Conservation (phyloP, 1,140 invertebrate genomes). For the Rhagoletis zephyria region DNA sequence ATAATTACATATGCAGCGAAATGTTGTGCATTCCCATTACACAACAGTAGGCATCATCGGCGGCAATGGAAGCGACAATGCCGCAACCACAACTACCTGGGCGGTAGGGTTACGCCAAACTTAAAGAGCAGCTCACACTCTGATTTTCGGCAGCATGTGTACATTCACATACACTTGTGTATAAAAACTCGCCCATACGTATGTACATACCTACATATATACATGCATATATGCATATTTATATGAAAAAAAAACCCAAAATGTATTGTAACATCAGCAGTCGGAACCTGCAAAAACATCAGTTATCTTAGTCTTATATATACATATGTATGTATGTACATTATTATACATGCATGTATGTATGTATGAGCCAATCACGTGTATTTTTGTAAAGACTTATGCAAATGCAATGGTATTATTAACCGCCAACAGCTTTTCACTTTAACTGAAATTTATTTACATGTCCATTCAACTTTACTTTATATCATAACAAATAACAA, state of each 20-base stretch:
- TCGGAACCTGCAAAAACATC: background rate
- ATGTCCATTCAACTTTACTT: no score
- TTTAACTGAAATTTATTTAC: no score
- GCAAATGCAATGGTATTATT: no score
- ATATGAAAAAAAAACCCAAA: no score
- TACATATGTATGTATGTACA: background rate
- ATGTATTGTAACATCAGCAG: background rate
- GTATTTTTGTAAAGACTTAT: background rate
- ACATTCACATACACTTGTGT: no score
- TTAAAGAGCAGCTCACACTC: background rate
- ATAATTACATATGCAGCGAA: no score
- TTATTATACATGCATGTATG: background rate
- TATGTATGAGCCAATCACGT: background rate
- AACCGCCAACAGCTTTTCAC: no score
- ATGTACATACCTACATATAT: no score
- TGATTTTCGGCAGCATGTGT: background rate
- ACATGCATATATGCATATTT: no score
- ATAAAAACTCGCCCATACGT: background rate
- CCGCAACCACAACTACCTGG: background rate
- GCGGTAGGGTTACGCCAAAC: background rate
- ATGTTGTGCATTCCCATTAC: background rate
- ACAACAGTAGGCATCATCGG: background rate
- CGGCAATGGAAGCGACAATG: background rate
- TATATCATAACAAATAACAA: no score
- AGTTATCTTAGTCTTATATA: background rate